These are phyloP conservation scores for Pleuronectes platessa DNA, from an alignment of 2,113 vertebrate species.

Conservation along the genomic window DNA sequence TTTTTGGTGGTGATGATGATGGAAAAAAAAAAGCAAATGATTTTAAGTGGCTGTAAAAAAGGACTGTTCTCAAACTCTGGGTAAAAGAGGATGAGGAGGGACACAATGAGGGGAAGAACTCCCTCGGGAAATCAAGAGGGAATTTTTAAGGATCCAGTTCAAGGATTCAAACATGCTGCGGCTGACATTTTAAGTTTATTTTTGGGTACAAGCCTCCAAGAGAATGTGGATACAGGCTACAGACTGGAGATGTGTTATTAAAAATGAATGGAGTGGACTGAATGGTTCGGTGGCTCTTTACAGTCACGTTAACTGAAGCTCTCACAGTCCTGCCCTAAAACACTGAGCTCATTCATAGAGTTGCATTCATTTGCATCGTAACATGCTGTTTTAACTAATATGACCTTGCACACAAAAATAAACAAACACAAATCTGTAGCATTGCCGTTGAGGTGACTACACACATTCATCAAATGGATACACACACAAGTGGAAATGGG, in stretches of 20 bases:
- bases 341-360: not conserved
- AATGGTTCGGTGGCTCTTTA: constrained; percentile 17
- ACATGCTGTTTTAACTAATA: constrained; percentile 1
- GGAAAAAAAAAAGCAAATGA: constrained; percentile 1
- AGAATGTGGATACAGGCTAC: not conserved
- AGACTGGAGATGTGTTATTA: constrained; percentile 25
- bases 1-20: constrained; percentile 12
- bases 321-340: no score
- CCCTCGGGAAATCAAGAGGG: constrained; percentile 20
- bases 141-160: not conserved
- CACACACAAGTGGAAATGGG: not conserved
- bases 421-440: not conserved
- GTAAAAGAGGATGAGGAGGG: constrained; percentile 3
- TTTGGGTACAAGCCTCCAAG: constrained; percentile 21
- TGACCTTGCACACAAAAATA: not conserved
- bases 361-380: constrained; percentile 2
- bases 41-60: constrained; percentile 4
- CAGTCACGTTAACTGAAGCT: not conserved
- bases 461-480: not conserved
- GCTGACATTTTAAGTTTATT: constrained; percentile 24
- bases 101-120: constrained; percentile 11
- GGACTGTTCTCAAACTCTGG: constrained; percentile 8
- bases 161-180: constrained; percentile 7
- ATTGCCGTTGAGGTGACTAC: not conserved
- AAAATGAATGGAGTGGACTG: constrained; percentile 44